Base-by-base conservation (phyloP, 2,113 vertebrate genomes). In the Lichenostomus cassidix region DNA sequence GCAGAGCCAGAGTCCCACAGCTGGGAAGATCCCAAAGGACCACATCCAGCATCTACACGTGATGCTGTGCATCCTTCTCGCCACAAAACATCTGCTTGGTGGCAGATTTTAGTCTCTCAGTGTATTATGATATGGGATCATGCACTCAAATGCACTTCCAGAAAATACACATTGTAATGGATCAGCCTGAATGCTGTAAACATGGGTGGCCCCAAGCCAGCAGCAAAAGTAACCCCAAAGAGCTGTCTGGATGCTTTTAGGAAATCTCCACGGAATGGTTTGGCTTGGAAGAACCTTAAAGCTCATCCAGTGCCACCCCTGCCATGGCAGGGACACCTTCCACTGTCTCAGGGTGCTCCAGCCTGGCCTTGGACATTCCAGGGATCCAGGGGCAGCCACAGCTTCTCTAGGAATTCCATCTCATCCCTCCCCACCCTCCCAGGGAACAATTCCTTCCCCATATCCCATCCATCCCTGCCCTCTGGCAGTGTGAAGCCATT, bases 251-350 rank as follows among this genome's bases (percentile, higher is more conserved):
- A 58, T 59, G 22, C 29, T 82, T 83, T 18, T 18, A 63, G 37
- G n/a, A 59, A 56, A 52, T 7, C 39, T 92, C 75, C 17, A 6
- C 9, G 28, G 35, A 49, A 33, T 28, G 6, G 19, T 33, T 69
- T 23, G 63, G 12, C 31, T 31, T 15, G 47, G 63, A 69, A 49
- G 33, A 63, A 35, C 29, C 15, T 19, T 6, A 62, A 90, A 49
- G 2, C 12, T 0, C n/a, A 23, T 19, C 41, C 44, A 13, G 8
- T 2, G 0, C 22, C 50, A 35, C 1, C 11, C 42, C 18, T 42
- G 58, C 35, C 52, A 23, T 10, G 31, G 13, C 53, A 68, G 39
- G 53, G 69, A 29, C 87, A 46, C 5, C n/a, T 68, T 0, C 62
- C 87, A 25, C 47, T 5, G 0, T 2, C 28, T 78, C 62, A 89